These are phyloP conservation scores for Jacana jacana DNA, from an alignment of 2,113 vertebrate genomes.

Conservation along the genomic window DNA sequence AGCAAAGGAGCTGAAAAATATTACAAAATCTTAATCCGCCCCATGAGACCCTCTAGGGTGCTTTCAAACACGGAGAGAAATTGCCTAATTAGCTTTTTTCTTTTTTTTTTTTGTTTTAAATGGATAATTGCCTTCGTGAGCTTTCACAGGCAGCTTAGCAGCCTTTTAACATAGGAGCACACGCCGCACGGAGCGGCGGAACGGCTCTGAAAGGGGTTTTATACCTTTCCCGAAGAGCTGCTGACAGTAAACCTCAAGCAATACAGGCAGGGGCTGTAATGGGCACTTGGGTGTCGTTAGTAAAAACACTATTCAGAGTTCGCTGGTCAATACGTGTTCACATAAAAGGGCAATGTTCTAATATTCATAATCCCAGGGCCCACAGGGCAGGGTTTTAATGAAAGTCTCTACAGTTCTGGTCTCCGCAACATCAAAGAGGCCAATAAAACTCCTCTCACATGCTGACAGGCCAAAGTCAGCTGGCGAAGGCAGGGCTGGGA, in stretches of 20 bases:
- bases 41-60: slow-evolving; percentile 53
- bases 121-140: slow-evolving; percentile 63
- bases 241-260: slow-evolving; percentile 70
- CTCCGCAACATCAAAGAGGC: slow-evolving; percentile 60
- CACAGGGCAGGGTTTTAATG: slow-evolving; percentile 57
- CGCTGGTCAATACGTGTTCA: slow-evolving; percentile 45
- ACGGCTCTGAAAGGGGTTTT: slow-evolving; percentile 62
- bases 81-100: slow-evolving; percentile 69
- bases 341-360: slow-evolving; percentile 65
- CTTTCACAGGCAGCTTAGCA: slow-evolving; percentile 69
- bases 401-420: slow-evolving; percentile 42
- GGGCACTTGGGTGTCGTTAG: slow-evolving; percentile 71
- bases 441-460: slow-evolving; percentile 36
- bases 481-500: background rate
- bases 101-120: slow-evolving; percentile 16
- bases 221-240: slow-evolving; percentile 69
- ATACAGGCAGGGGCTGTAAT: slow-evolving; percentile 50
- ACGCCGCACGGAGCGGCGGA: background rate
- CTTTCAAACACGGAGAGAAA: slow-evolving; percentile 54
- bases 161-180: slow-evolving; percentile 48
- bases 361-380: slow-evolving; percentile 53
- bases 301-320: slow-evolving; percentile 47
- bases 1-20: slow-evolving; percentile 68
- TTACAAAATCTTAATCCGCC: slow-evolving; percentile 56
- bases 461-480: slow-evolving; percentile 41